Conservation (phyloP, 2,113 vertebrate genomes). For the Haplochromis vanheusdeni region DNA sequence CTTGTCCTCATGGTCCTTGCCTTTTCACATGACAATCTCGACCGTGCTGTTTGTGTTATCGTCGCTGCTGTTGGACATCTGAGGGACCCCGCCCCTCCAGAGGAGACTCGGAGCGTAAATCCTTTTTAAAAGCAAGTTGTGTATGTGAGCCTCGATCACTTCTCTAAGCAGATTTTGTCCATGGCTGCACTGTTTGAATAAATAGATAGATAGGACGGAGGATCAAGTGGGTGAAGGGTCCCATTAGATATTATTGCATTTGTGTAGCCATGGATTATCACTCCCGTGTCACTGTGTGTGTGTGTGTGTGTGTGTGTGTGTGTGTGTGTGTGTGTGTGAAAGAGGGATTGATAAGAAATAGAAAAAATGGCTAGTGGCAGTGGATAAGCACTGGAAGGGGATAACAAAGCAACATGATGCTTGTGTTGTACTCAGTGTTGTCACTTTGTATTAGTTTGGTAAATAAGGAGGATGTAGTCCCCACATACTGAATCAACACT, state of each 20-base stretch:
- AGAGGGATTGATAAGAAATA: not conserved
- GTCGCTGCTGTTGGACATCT: conserved; percentile 27
- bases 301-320: not conserved
- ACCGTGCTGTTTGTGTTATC: not conserved
- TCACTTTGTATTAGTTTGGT: conserved; percentile 55
- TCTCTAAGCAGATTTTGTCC: conserved; percentile 50
- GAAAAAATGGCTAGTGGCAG: not conserved
- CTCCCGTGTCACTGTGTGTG: not conserved
- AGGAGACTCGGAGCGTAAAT: conserved; percentile 51
- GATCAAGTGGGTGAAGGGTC: conserved; percentile 35
- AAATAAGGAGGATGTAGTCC: not conserved
- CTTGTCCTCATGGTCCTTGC: conserved; percentile 37
- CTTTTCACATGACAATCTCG: not conserved
- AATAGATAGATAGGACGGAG: conserved; percentile 29
- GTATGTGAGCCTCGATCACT: conserved; percentile 21
- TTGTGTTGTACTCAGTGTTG: conserved; percentile 43
- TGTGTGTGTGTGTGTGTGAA: not conserved
- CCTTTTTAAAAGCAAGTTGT: conserved; percentile 52
- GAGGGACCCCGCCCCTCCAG: conserved; percentile 5
- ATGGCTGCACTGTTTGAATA: conserved; percentile 5
- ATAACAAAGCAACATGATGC: conserved; percentile 33
- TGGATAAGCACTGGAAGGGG: not conserved
- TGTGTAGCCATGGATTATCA: conserved; percentile 38
- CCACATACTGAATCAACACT: not conserved
- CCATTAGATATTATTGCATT: conserved; percentile 50